phyloP scores from a whole-genome alignment of 92 coral and sea anemone species.

The Paramuricea clavata region DNA sequence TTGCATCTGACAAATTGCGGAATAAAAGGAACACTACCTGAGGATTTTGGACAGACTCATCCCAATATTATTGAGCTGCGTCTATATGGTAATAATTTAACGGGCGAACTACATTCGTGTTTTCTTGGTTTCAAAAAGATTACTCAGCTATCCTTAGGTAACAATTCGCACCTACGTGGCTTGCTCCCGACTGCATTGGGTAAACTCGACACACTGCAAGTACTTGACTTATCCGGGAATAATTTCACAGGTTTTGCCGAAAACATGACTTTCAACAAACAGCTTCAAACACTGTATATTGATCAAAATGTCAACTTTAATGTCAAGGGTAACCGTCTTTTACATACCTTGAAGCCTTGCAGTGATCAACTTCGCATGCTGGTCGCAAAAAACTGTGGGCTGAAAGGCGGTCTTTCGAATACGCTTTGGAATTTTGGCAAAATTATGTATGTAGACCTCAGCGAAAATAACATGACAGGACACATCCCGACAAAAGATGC shows the following conservation, averaged over 20 bases:
- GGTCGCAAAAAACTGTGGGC: conserved; percentile 62
- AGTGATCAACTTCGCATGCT: conserved; percentile 53
- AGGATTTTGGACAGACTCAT: conserved; percentile 60
- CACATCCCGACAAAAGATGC: not conserved
- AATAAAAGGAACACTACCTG: conserved; percentile 63
- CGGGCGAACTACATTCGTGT: conserved; percentile 33
- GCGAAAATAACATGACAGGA: conserved; percentile 62
- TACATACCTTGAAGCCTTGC: conserved; percentile 19
- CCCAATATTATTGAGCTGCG: conserved; percentile 33
- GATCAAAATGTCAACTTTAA: not conserved
- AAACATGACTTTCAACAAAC: conserved; percentile 53
- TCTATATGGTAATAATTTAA: conserved; percentile 68
- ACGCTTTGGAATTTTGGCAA: conserved; percentile 53
- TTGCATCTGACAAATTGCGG: conserved; percentile 68
- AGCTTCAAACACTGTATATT: conserved; percentile 45
- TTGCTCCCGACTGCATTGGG: conserved; percentile 70
- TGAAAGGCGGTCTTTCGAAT: conserved; percentile 44
- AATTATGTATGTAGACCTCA: conserved; percentile 59
- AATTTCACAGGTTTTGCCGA: conserved; percentile 52
- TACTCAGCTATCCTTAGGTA: conserved; percentile 54
- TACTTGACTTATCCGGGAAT: conserved; percentile 69
- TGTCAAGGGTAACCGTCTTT: not conserved
- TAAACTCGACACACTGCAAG: conserved; percentile 43
- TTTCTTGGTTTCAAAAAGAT: conserved; percentile 60
- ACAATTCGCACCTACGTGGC: conserved; percentile 59